Evolutionary conservation across 2,888 invertebrate genomes (phyloP), one percentile per base, ranked within the genome.

Genomic region (Dynastes maya): DNA sequence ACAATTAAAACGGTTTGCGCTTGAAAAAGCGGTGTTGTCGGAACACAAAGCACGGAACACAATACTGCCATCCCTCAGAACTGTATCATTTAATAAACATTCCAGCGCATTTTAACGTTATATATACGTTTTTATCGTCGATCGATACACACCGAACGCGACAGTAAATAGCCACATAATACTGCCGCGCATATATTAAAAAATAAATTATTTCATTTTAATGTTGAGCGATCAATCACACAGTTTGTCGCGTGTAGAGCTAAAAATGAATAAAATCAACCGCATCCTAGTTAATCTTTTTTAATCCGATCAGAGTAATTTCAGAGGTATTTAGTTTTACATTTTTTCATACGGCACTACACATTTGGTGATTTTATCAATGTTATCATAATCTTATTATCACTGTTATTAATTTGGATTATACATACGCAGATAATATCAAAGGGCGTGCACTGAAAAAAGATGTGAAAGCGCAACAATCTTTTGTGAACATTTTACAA

Each of bases 21-120:
- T 70, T 40, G 9, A 58, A 72, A 72, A 72, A 61, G 16, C 58
- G 37, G 16, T 29, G 40, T 58, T 51, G 22, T 55, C 51, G 53
- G 53, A 51, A 53, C 70, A 72, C 72, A 72, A 72, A 58, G 58
- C 72, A 40, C 40, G 8, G 58, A 32, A 11, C 40, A 58, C 72
- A 72, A 72, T 72, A 58, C 49, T 53, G 37, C 22, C 72, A 37
- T 37, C 58, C 58, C 37, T 67, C 68, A 51, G 16, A 72, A 72
- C 58, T 58, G 58, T 58, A 72, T 72, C 72, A 58, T 58, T 72
- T 37, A 72, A 72, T 70, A 70, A 72, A 72, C 58, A 72, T 72
- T 72, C 72, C 72, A 58, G 40, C 9, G 55, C 37, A 71, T 71
- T 71, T 71, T 55, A 58, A 55, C 55, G 58, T 58, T 51, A 71